These are phyloP conservation scores for Syndactyla subalaris DNA, from an alignment of 2,797 vertebrate genomes.

Conservation along the genomic window DNA sequence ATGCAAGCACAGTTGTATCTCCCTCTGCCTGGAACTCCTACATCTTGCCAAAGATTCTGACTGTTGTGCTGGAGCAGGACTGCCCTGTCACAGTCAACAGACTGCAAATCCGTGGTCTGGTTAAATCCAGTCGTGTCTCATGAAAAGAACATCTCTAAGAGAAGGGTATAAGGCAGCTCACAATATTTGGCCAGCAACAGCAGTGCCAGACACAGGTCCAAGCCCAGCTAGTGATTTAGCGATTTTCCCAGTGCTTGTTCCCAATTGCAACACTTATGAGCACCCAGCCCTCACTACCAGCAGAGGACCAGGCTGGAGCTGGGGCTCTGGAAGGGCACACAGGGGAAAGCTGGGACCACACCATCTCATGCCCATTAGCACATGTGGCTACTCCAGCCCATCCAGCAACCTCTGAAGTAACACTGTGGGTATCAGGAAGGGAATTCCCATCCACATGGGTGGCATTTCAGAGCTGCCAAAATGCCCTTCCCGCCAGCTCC, in stretches of 20 bases:
- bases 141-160: background rate
- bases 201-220: background rate
- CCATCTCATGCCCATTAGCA: background rate
- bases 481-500: background rate
- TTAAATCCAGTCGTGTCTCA: background rate
- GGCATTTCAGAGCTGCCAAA: constrained; percentile 58
- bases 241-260: background rate
- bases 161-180: background rate
- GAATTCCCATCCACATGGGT: constrained; percentile 47
- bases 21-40: background rate
- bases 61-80: background rate
- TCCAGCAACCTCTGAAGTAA: background rate
- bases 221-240: background rate
- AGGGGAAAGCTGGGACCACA: background rate
- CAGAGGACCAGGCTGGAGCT: background rate
- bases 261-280: background rate
- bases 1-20: background rate
- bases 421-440: background rate
- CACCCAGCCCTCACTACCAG: background rate
- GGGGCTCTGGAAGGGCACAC: background rate
- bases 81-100: background rate
- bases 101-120: background rate
- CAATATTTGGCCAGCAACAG: background rate
- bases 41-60: background rate
- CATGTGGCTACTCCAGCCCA: background rate